A percentile compares a stretch with the other conserved stretches of the same genome.
These are phyloP conservation scores for Ormyrus pomaceus DNA, from an alignment of 2,888 invertebrate genomes.

Conservation along the genomic window DNA sequence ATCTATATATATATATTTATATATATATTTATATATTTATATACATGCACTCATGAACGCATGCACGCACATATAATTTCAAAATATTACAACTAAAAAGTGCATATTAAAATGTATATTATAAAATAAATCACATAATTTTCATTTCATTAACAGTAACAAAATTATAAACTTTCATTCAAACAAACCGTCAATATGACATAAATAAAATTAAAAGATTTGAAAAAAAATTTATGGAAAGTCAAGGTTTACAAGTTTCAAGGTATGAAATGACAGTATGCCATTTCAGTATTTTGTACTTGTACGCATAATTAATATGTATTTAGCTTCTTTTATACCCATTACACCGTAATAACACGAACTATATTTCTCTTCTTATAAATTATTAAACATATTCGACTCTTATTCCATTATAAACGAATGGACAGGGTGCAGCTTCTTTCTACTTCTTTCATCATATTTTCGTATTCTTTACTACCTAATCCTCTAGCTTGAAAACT, in stretches of 20 bases:
- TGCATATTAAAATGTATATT: constrained; percentile 30
- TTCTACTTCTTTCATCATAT: constrained; percentile 65
- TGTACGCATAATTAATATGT: constrained; percentile 70
- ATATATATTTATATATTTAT: constrained; percentile 7
- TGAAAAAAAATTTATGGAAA: constrained; percentile 25
- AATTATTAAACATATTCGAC: constrained; percentile 63
- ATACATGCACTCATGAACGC: constrained; percentile 6
- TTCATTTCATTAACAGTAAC: constrained; percentile 42
- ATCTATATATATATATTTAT: neutral
- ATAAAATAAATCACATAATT: constrained; percentile 49
- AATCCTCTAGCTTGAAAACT: constrained; percentile 64
- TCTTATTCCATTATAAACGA: constrained; percentile 63
- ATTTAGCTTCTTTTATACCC: constrained; percentile 70
- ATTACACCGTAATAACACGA: constrained; percentile 73
- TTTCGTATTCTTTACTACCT: constrained; percentile 62
- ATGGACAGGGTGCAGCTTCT: constrained; percentile 66
- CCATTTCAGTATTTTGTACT: constrained; percentile 45
- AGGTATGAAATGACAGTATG: constrained; percentile 17
- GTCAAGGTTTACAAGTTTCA: constrained; percentile 17
- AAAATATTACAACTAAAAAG: constrained; percentile 22
- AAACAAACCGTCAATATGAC: constrained; percentile 38
- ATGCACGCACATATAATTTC: constrained; percentile 6
- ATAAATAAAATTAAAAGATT: constrained; percentile 26
- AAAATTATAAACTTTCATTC: constrained; percentile 41
- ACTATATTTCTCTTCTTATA: constrained; percentile 67